phyloP scores from a whole-genome alignment of 2,797 vertebrate genomes.

The Melanotaenia pygmaea region DNA sequence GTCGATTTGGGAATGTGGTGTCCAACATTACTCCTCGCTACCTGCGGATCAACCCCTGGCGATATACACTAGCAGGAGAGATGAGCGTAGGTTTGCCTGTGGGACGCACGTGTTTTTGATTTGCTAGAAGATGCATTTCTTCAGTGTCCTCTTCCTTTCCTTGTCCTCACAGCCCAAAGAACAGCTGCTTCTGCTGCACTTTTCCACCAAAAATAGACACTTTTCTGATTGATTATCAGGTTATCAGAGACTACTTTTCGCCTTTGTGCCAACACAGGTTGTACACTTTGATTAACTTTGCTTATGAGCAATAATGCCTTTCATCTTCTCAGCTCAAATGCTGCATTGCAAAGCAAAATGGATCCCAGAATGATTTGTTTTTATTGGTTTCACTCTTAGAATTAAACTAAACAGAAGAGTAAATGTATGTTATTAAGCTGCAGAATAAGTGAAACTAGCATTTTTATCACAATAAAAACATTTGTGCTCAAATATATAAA shows the following conservation, averaged over 20 bases:
- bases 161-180: slow-evolving; percentile 1
- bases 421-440: slow-evolving; percentile 25
- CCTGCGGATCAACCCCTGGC: slow-evolving; percentile 51
- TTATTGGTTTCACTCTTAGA: slow-evolving; percentile 16
- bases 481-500: neutral
- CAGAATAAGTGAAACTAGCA: neutral
- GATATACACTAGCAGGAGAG: slow-evolving; percentile 31
- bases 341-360: slow-evolving; percentile 11
- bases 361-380: slow-evolving; percentile 27
- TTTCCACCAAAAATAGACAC: neutral
- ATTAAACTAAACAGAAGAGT: slow-evolving; percentile 14
- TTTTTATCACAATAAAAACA: no score
- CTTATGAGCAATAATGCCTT: neutral
- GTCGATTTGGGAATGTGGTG: slow-evolving; percentile 37
- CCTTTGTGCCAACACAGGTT: neutral
- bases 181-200: neutral
- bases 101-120: slow-evolving; percentile 38
- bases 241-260: neutral
- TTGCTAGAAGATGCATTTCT: slow-evolving; percentile 50
- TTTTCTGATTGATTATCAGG: neutral
- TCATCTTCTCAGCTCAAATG: neutral
- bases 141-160: slow-evolving; percentile 26
- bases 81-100: slow-evolving; percentile 39
- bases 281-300: neutral
- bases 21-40: slow-evolving; percentile 38